phyloP scores from a whole-genome alignment of 1,140 invertebrate genomes.

The Panagrolaimus sp. region DNA sequence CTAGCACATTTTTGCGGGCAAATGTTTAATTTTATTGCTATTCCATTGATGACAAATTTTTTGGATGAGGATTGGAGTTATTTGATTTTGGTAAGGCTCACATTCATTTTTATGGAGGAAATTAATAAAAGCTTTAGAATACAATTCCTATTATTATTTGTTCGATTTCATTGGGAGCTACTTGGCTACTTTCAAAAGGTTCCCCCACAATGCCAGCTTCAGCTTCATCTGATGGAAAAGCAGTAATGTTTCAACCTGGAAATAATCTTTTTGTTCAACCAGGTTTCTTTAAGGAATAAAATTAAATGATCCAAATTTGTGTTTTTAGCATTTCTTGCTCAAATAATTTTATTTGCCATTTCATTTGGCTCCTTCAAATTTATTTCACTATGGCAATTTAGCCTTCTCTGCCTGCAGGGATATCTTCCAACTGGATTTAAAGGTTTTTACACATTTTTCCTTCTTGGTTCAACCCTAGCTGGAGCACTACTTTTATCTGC shows the following conservation, averaged over 20 bases:
- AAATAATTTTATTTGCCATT: not conserved
- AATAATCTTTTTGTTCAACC: no score
- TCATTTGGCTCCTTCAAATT: not conserved
- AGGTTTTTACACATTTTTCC: not conserved
- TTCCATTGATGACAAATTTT: not conserved
- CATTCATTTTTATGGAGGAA: no score
- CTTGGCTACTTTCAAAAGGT: no score
- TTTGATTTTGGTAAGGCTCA: no score
- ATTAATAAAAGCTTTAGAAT: no score
- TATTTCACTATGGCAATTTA: not conserved
- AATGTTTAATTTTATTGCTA: not conserved
- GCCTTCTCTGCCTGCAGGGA: not conserved
- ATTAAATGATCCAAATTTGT: not conserved
- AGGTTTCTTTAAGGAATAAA: no score
- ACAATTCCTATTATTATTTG: no score
- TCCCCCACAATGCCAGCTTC: no score
- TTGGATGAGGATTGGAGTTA: not conserved
- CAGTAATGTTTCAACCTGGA: no score
- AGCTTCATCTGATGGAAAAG: no score
- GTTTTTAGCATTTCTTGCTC: not conserved
- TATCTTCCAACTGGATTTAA: not conserved
- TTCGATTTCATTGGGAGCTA: no score
- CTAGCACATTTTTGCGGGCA: not conserved
- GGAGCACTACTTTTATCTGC: not conserved
- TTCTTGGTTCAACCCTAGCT: not conserved